A percentile compares a stretch with the other conserved stretches of the same genome.
Conservation (phyloP, 2,797 vertebrate species). For the Thamnophis elegans region DNA sequence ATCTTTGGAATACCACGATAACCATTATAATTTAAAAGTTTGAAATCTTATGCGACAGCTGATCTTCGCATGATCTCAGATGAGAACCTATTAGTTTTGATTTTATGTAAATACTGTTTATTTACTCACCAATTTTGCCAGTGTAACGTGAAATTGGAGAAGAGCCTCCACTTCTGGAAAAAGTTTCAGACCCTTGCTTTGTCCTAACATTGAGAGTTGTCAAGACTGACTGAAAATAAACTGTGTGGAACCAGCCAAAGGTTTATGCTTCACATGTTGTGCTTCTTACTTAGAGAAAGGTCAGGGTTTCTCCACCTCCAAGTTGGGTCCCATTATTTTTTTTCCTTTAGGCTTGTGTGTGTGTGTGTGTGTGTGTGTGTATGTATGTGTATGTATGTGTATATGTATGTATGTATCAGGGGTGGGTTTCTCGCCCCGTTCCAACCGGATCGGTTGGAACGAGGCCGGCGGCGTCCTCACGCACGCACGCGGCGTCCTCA, state of each 20-base stretch:
- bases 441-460: no score
- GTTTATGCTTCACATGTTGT: background rate
- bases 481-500: no score
- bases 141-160: background rate
- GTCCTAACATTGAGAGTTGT: background rate
- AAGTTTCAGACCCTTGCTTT: background rate
- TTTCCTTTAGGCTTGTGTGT: background rate
- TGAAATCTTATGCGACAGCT: background rate
- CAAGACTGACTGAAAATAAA: background rate
- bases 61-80: background rate
- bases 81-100: background rate
- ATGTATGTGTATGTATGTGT: no score
- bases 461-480: no score
- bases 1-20: background rate
- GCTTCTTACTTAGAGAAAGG: background rate
- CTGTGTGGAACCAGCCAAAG: background rate
- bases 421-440: no score
- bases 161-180: background rate
- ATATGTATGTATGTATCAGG: no score
- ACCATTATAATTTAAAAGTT: background rate
- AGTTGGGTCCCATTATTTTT: background rate
- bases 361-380: no score
- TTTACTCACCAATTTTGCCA: background rate
- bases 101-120: background rate
- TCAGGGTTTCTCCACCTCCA: background rate